Evolutionary conservation across 2,888 invertebrate genomes (phyloP).

Genomic region (Acronicta alni): DNA sequence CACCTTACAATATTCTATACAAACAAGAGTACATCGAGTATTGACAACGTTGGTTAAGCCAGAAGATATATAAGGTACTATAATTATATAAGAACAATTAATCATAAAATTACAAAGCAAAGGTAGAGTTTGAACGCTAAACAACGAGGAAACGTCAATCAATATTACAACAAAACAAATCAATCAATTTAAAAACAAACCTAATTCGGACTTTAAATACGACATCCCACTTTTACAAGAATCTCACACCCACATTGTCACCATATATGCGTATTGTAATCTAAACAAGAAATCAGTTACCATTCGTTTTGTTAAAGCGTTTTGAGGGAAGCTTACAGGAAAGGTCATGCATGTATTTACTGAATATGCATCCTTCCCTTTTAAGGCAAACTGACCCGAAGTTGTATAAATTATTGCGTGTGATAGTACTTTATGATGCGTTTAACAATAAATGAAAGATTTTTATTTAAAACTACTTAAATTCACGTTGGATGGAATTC

Average conservation of each 20-base stretch:
- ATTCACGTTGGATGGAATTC: no score
- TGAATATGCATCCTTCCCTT: conserved; percentile 47
- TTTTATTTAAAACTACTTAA: no score
- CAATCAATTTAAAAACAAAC: conserved; percentile 45
- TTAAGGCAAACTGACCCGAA: conserved; percentile 43
- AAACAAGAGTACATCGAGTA: conserved; percentile 1
- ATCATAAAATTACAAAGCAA: conserved; percentile 1
- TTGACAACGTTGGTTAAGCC: background rate
- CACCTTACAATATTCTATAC: no score
- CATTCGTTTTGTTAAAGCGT: conserved; percentile 13
- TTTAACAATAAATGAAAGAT: conserved; percentile 25
- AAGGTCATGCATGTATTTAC: conserved; percentile 46
- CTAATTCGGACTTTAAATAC: conserved; percentile 46
- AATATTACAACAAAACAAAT: conserved; percentile 33
- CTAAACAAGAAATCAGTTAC: conserved; percentile 37
- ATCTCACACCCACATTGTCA: conserved; percentile 44
- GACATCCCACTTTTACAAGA: conserved; percentile 37
- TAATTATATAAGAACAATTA: background rate
- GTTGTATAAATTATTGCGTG: conserved; percentile 27
- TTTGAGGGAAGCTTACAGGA: conserved; percentile 21
- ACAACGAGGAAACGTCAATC: conserved; percentile 48
- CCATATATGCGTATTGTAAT: conserved; percentile 18
- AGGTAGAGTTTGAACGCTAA: background rate
- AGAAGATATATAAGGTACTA: background rate
- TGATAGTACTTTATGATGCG: conserved; percentile 25